phyloP scores from a whole-genome alignment of 2,888 invertebrate species.

The Drosophila neotestacea region DNA sequence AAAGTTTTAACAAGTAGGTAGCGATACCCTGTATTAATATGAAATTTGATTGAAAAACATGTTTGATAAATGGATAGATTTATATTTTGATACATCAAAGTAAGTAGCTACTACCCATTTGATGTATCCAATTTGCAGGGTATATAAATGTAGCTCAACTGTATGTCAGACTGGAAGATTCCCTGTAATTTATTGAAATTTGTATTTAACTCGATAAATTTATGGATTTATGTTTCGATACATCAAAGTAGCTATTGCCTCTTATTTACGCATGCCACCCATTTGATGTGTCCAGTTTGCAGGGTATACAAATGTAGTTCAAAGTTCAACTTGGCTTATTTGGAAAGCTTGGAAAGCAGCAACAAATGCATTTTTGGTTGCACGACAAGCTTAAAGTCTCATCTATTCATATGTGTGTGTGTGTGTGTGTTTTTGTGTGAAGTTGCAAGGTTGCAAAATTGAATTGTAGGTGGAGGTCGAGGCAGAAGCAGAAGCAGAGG shows the following conservation, averaged over 20 bases:
- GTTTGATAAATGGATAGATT: too few species aligned
- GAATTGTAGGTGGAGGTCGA: conserved; percentile 74
- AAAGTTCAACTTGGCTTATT: conserved; percentile 53
- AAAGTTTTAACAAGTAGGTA: too few species aligned
- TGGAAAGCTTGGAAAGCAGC: conserved; percentile 59
- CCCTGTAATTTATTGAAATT: neutral
- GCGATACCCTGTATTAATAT: too few species aligned
- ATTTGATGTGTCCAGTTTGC: neutral
- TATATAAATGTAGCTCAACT: conserved; percentile 32
- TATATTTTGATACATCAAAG: too few species aligned
- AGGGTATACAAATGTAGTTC: conserved; percentile 38
- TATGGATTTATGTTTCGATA: too few species aligned
- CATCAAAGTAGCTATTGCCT: neutral
- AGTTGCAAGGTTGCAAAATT: conserved; percentile 67
- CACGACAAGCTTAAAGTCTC: conserved; percentile 24
- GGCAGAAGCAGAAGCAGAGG: conserved; percentile 35
- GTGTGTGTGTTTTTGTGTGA: conserved; percentile 19
- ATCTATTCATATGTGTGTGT: conserved; percentile 2
- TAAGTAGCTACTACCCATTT: neutral
- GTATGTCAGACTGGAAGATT: neutral
- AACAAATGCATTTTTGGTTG: conserved; percentile 34
- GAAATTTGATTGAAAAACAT: too few species aligned
- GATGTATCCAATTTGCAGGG: conserved; percentile 1
- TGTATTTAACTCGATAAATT: too few species aligned
- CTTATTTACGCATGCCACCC: neutral